Conservation (phyloP, 2,888 invertebrate species). For the Cylindroiulus punctatus region DNA sequence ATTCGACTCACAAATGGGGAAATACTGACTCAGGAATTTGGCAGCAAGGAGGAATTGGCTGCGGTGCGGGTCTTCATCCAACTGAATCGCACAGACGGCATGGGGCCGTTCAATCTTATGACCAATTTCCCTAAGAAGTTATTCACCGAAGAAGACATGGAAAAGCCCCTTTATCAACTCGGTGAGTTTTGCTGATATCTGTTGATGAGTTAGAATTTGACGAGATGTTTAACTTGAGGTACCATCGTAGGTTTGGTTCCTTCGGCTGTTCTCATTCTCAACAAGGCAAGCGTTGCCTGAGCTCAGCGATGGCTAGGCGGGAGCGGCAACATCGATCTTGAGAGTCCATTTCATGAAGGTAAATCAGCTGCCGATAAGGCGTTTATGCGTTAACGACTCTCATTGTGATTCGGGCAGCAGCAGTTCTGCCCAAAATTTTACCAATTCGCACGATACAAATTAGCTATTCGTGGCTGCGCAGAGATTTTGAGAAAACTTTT, state of each 20-base stretch:
- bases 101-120: slow-evolving; percentile 81
- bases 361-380: not conserved
- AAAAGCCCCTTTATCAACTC: slow-evolving; percentile 83
- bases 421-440: not conserved
- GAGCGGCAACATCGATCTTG: not conserved
- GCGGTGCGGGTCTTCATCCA: slow-evolving; percentile 90
- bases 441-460: not conserved
- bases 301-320: not conserved
- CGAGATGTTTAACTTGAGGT: not conserved
- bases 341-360: not conserved
- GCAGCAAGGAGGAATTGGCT: slow-evolving; percentile 86
- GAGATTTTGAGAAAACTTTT: not conserved
- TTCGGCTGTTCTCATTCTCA: slow-evolving; percentile 82
- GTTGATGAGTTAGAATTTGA: not conserved
- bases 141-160: slow-evolving; percentile 86
- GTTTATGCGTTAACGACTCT: not conserved
- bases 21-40: slow-evolving; percentile 79
- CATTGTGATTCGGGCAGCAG: not conserved
- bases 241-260: slow-evolving; percentile 78
- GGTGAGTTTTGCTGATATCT: slow-evolving; percentile 69
- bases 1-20: slow-evolving; percentile 81
- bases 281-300: slow-evolving; percentile 49
- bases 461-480: too few relatives aligned
- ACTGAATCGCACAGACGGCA: slow-evolving; percentile 79
- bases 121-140: slow-evolving; percentile 91